Conservation (phyloP, 2,888 invertebrate genomes). For the Oscheius onirici region DNA sequence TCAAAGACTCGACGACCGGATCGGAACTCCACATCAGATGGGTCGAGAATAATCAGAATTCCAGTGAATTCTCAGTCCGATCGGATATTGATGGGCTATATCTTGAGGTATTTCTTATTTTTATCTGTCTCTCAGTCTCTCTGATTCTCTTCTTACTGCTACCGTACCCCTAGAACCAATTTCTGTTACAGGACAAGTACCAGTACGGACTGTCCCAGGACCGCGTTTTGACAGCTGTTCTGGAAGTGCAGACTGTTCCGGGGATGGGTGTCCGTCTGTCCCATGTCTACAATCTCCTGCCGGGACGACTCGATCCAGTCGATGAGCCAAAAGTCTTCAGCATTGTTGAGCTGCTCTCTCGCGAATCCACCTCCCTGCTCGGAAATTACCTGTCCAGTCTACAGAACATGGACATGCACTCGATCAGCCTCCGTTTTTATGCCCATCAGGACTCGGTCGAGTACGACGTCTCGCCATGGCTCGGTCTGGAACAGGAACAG, state of each 20-base stretch:
- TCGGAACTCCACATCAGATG: conserved; percentile 9
- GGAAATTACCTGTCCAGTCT: conserved; percentile 56
- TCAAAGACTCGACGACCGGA: conserved; percentile 6
- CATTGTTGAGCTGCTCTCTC: conserved; percentile 57
- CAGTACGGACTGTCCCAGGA: conserved; percentile 55
- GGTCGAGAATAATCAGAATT: conserved; percentile 16
- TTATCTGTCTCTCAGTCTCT: background rate
- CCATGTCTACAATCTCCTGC: conserved; percentile 54
- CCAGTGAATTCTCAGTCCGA: conserved; percentile 32
- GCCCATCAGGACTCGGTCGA: conserved; percentile 49
- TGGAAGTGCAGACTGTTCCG: conserved; percentile 29
- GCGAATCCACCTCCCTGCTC: conserved; percentile 51
- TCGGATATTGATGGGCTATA: conserved; percentile 58
- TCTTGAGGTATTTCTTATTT: conserved; percentile 36
- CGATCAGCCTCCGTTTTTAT: conserved; percentile 49
- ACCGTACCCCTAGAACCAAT: no score
- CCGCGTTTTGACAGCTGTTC: conserved; percentile 42
- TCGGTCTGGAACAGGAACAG: conserved; percentile 59
- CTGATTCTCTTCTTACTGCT: background rate
- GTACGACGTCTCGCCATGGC: conserved; percentile 60
- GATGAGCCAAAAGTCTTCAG: conserved; percentile 60
- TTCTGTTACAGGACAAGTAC: conserved; percentile 42
- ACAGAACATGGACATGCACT: conserved; percentile 46
- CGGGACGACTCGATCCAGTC: conserved; percentile 45
- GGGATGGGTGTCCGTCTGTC: conserved; percentile 52